Conservation (phyloP, 64 coral and sea anemone species). For the Trachythela sp. region DNA sequence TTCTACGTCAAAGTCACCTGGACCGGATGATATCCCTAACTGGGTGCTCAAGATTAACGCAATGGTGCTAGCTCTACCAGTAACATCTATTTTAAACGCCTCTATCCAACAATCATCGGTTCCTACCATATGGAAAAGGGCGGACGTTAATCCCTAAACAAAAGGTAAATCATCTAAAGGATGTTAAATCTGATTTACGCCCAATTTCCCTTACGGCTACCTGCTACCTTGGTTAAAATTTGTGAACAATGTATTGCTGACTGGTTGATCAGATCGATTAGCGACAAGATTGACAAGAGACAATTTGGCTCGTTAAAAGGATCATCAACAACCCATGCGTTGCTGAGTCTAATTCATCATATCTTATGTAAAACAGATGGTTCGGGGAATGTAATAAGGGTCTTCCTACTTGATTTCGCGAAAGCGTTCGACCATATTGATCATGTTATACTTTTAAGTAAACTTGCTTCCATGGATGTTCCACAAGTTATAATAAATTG, state of each 20-base stretch:
- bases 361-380: too few species aligned
- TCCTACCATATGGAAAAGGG: not conserved
- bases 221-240: not conserved
- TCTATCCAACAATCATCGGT: not conserved
- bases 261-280: not conserved
- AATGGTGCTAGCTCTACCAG: not conserved
- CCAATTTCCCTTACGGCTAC: not conserved
- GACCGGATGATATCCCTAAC: too few species aligned
- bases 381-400: too few species aligned
- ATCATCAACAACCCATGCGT: too few species aligned
- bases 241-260: not conserved
- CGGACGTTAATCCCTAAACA: not conserved
- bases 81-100: not conserved
- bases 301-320: too few species aligned
- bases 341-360: too few species aligned
- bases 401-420: too few species aligned
- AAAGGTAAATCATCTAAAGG: not conserved
- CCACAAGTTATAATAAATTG: too few species aligned
- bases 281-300: too few species aligned
- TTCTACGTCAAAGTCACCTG: not conserved
- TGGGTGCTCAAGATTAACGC: not conserved
- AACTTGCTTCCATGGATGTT: too few species aligned
- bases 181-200: not conserved
- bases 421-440: too few species aligned
- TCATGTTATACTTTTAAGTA: too few species aligned